These are phyloP conservation scores for Epizoanthus fatuus DNA, from an alignment of 92 coral and sea anemone genomes.

Conservation along the genomic window DNA sequence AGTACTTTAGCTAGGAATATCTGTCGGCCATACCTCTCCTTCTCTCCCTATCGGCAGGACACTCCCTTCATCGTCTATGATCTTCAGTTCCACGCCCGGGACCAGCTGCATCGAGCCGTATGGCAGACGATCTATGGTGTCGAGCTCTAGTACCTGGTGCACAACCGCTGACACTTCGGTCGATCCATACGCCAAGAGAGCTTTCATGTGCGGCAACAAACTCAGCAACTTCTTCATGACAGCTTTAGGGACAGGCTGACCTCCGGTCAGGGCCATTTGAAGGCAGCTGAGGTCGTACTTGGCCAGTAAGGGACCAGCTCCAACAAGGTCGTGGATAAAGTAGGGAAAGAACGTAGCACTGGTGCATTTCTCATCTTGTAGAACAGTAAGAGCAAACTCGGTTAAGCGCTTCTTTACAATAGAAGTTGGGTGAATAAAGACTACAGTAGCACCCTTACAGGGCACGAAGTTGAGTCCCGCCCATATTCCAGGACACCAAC, in stretches of 20 bases:
- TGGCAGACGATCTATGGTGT: neutral
- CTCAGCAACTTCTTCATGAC: neutral
- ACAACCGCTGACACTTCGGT: conserved; percentile 1
- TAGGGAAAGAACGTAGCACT: neutral
- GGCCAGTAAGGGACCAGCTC: neutral
- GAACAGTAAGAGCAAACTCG: conserved; percentile 18
- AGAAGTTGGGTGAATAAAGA: neutral
- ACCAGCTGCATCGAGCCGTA: conserved; percentile 11
- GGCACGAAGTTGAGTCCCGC: neutral
- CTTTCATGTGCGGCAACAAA: neutral
- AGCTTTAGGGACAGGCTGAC: neutral
- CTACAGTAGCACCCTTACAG: conserved; percentile 1
- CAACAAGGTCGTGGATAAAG: neutral
- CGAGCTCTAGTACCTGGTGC: neutral
- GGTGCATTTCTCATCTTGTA: conserved; percentile 31
- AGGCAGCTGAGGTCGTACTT: conserved; percentile 12
- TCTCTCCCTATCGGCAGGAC: neutral
- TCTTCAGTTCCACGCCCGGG: conserved; percentile 11
- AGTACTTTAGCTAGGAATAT: no score
- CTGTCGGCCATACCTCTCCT: conserved; percentile 3
- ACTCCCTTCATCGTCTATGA: conserved; percentile 16
- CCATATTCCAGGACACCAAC: conserved; percentile 23
- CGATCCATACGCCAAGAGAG: neutral
- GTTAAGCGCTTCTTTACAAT: neutral
- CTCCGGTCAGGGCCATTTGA: neutral